Conservation (phyloP, 2,888 invertebrate genomes). For the Galerucella nymphaeae region DNA sequence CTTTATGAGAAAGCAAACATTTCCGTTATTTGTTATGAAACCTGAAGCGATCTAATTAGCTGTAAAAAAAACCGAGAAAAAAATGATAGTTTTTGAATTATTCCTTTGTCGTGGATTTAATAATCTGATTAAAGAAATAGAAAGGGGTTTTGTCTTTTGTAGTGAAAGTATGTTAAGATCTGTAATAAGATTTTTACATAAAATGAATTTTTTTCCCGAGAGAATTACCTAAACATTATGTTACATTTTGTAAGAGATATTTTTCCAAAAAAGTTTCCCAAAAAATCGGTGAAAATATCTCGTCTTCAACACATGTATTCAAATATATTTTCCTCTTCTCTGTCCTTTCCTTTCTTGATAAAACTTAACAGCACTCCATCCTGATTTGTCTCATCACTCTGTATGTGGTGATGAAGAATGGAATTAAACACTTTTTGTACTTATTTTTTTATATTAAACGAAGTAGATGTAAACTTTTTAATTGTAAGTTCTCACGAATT, state of each 20-base stretch:
- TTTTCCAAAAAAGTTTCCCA: too few relatives aligned
- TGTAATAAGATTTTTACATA: not conserved
- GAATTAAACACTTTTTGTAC: too few relatives aligned
- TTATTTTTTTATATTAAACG: too few relatives aligned
- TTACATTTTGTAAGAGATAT: too few relatives aligned
- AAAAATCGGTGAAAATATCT: too few relatives aligned
- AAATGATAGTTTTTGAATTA: conserved; percentile 36
- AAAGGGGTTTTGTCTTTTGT: conserved; percentile 35
- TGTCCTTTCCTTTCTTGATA: too few relatives aligned
- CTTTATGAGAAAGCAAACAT: conserved; percentile 49
- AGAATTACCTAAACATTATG: too few relatives aligned
- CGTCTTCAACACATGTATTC: too few relatives aligned
- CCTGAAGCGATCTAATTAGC: conserved; percentile 44
- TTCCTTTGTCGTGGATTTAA: conserved; percentile 34
- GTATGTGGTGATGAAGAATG: too few relatives aligned
- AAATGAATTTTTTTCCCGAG: not conserved
- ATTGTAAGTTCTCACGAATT: conserved; percentile 8
- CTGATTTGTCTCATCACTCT: too few relatives aligned
- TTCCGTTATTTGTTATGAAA: conserved; percentile 52
- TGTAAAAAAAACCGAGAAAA: conserved; percentile 30
- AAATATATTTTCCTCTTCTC: too few relatives aligned
- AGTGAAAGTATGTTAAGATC: conserved; percentile 34
- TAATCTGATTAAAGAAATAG: conserved; percentile 36
- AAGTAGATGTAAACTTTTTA: not conserved
- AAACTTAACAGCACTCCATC: too few relatives aligned